Percentiles rank a stretch among this genome's conserved stretches.
Evolutionary conservation across 2,888 invertebrate species (phyloP).

Genomic region (Cyrtodaria siliqua): DNA sequence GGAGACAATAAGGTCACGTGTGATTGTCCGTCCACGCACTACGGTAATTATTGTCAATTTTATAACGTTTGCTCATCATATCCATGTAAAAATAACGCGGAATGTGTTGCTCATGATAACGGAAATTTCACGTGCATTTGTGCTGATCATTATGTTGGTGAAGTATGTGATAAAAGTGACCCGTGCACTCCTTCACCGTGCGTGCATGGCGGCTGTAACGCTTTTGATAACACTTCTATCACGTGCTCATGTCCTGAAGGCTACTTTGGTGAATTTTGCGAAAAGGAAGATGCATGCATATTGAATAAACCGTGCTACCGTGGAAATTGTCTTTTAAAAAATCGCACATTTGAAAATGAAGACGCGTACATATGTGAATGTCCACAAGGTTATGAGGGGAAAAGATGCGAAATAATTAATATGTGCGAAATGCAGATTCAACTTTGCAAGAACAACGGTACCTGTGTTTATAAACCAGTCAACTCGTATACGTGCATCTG

Average conservation of each 20-base stretch:
- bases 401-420: slow-evolving; percentile 62
- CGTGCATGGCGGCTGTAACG: slow-evolving; percentile 47
- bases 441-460: slow-evolving; percentile 74
- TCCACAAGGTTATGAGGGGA: slow-evolving; percentile 59
- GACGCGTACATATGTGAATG: slow-evolving; percentile 54
- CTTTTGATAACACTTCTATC: slow-evolving; percentile 22
- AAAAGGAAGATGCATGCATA: slow-evolving; percentile 58
- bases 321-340: slow-evolving; percentile 41
- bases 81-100: slow-evolving; percentile 61
- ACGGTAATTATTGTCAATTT: slow-evolving; percentile 67
- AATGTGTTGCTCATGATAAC: slow-evolving; percentile 43
- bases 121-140: slow-evolving; percentile 63
- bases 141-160: slow-evolving; percentile 64
- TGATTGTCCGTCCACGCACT: slow-evolving; percentile 62
- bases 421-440: slow-evolving; percentile 52
- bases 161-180: slow-evolving; percentile 64
- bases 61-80: slow-evolving; percentile 53
- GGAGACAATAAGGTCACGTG: slow-evolving; percentile 68
- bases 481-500: slow-evolving; percentile 78
- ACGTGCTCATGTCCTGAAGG: slow-evolving; percentile 62
- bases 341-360: slow-evolving; percentile 1
- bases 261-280: slow-evolving; percentile 60
- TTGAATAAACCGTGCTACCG: slow-evolving; percentile 53
- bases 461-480: slow-evolving; percentile 65
- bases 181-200: slow-evolving; percentile 73